Percentiles rank a stretch among this genome's conserved stretches.
Conservation (phyloP, 1,140 invertebrate genomes). For the Cryptotermes secundus region DNA sequence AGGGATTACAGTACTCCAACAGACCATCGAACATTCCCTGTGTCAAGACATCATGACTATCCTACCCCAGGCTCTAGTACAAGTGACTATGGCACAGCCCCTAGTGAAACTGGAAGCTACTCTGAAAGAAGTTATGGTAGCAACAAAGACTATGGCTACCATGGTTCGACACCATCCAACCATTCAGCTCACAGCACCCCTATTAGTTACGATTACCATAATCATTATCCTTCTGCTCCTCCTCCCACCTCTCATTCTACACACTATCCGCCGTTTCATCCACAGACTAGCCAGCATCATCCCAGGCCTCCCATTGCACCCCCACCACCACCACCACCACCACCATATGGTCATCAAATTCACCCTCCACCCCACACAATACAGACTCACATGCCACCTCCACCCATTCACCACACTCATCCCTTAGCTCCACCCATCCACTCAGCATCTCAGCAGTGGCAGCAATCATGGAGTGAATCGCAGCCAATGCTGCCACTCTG, state of each 20-base stretch:
- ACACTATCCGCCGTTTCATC: conserved; percentile 32
- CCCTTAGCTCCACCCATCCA: background rate
- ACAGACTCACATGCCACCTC: conserved; percentile 32
- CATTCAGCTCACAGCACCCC: conserved; percentile 33
- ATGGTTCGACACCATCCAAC: conserved; percentile 24
- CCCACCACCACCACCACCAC: conserved; percentile 31
- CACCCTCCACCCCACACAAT: conserved; percentile 24
- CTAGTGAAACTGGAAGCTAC: conserved; percentile 46
- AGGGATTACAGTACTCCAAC: background rate
- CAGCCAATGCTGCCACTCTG: background rate
- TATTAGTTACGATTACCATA: conserved; percentile 37
- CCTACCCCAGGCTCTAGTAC: conserved; percentile 55
- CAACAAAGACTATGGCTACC: conserved; percentile 31
- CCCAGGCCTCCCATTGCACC: conserved; percentile 30
- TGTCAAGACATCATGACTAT: conserved; percentile 17
- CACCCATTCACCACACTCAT: conserved; percentile 31
- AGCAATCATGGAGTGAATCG: background rate
- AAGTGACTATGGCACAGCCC: conserved; percentile 55
- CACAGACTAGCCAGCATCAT: conserved; percentile 15
- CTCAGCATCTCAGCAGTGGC: background rate
- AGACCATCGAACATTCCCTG: background rate
- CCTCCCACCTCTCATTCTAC: conserved; percentile 30
- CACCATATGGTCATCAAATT: conserved; percentile 31
- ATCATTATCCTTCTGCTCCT: conserved; percentile 33
- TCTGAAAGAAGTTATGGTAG: conserved; percentile 32